These are phyloP conservation scores for Dioctria linearis DNA, from an alignment of 2,888 invertebrate species.

Conservation along the genomic window DNA sequence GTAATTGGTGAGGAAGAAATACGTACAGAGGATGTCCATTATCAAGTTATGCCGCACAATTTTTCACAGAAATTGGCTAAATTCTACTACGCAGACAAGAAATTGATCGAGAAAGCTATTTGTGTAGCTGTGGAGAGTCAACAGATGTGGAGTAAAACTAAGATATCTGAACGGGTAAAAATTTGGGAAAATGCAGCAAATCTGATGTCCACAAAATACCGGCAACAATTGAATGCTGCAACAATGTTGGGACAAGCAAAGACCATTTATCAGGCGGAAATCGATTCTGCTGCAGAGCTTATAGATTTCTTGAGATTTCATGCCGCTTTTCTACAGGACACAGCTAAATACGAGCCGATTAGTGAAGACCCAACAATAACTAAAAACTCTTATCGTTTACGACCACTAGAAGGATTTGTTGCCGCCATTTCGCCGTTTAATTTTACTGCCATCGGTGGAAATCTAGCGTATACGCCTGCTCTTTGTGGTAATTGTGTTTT, in stretches of 20 bases:
- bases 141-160: constrained; percentile 86
- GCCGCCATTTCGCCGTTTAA: constrained; percentile 98
- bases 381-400: constrained; percentile 85
- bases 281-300: constrained; percentile 94
- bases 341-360: constrained; percentile 89
- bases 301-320: constrained; percentile 89
- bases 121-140: constrained; percentile 82
- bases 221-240: constrained; percentile 90
- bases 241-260: constrained; percentile 98
- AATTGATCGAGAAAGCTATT: constrained; percentile 87
- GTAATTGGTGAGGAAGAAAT: constrained; percentile 91
- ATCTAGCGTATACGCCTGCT: constrained; percentile 90
- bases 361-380: constrained; percentile 81
- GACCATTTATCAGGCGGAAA: constrained; percentile 94
- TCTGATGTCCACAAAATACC: constrained; percentile 87
- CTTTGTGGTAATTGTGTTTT: constrained; percentile 93
- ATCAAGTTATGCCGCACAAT: constrained; percentile 91
- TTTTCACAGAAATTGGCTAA: constrained; percentile 88
- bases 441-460: constrained; percentile 98
- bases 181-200: constrained; percentile 91
- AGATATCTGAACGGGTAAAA: constrained; percentile 82
- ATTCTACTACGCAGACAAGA: constrained; percentile 89
- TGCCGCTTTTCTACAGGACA: constrained; percentile 84
- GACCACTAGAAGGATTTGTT: constrained; percentile 96
- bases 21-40: constrained; percentile 78